A percentile compares a stretch with the other conserved stretches of the same genome.
phyloP scores from a whole-genome alignment of 2,113 vertebrate genomes.

The Butorides virescens region DNA sequence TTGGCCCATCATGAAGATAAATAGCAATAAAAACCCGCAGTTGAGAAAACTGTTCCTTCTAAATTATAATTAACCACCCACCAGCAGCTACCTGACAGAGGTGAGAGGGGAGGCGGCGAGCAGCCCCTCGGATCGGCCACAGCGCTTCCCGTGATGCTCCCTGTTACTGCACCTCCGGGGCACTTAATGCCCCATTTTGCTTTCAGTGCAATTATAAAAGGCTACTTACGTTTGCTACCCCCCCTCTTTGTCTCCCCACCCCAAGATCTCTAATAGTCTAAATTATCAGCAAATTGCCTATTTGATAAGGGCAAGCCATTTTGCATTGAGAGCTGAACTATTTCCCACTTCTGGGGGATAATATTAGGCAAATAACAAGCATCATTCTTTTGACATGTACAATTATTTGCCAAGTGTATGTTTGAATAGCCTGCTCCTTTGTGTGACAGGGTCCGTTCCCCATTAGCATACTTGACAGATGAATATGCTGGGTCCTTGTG shows the following conservation, averaged over 20 bases:
- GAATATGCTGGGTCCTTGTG: constrained; percentile 62
- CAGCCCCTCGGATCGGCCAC: constrained; percentile 25
- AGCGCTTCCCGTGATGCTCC: constrained; percentile 37
- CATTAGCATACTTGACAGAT: constrained; percentile 74
- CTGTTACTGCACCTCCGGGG: constrained; percentile 37
- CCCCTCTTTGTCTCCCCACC: constrained; percentile 37
- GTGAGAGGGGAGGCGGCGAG: constrained; percentile 52
- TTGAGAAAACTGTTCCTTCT: constrained; percentile 54
- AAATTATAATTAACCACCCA: constrained; percentile 73
- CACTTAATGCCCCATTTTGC: constrained; percentile 60
- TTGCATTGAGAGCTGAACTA: constrained; percentile 68
- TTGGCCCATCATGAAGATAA: constrained; percentile 73
- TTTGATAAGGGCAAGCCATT: constrained; percentile 76
- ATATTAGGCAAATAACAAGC: constrained; percentile 78
- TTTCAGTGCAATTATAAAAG: constrained; percentile 73
- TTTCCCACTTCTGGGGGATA: constrained; percentile 73
- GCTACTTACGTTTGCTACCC: constrained; percentile 55
- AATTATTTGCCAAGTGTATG: constrained; percentile 79
- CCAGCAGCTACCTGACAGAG: constrained; percentile 64
- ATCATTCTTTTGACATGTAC: constrained; percentile 77
- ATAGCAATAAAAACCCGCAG: constrained; percentile 67
- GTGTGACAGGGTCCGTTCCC: constrained; percentile 69
- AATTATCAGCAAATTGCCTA: constrained; percentile 72
- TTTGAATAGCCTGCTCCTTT: constrained; percentile 75
- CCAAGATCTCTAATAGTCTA: constrained; percentile 72